Evolutionary conservation across 2,888 invertebrate genomes (phyloP), one percentile per base, ranked within the genome.

Genomic region (Fragum sueziense): DNA sequence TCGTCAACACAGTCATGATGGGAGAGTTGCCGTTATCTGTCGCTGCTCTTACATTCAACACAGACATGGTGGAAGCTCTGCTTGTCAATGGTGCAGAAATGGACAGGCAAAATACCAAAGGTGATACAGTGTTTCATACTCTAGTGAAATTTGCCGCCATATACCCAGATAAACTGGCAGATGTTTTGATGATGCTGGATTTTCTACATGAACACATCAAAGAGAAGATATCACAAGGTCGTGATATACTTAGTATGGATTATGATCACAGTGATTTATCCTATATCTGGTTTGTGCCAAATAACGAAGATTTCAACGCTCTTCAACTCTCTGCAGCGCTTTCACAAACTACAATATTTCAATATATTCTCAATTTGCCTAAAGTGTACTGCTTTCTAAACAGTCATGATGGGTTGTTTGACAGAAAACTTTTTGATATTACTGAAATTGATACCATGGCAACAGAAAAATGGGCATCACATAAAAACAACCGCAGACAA

Each of bases 401-500:
- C 72, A 80, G 84, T 41, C 86, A 88, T 75, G 89, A 90, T 72
- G 90, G 90, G 25, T 72, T 89, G 22, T 88, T 88, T 80, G 89
- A 90, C 72, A 77, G 85, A n/a, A 86, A 87, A 34, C 72, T 84
- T 29, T 88, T 85, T 73, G 90, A 90, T 70, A 86, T 90, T 29
- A 87, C 89, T 6, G 90, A 90, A 70, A 87, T 90, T 27, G 89
- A 90, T 72, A 86, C 87, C 17, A 76, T 88, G 17, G 80, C 87
- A 2, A 85, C 78, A 25, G 78, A 76, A 71, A 76, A 73, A 25
- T 83, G 83, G 85, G 70, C 76, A 3, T 29, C 33, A 25, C 68
- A 75, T 52, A 77, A 82, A 57, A 75, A 76, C 31, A 29, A 14
- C 11, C 74, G 68, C 20, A 29, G 65, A 33, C 75, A 70, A 27